Evolutionary conservation across 2,797 vertebrate genomes (phyloP).

Genomic region (Phrynocephalus forsythii): DNA sequence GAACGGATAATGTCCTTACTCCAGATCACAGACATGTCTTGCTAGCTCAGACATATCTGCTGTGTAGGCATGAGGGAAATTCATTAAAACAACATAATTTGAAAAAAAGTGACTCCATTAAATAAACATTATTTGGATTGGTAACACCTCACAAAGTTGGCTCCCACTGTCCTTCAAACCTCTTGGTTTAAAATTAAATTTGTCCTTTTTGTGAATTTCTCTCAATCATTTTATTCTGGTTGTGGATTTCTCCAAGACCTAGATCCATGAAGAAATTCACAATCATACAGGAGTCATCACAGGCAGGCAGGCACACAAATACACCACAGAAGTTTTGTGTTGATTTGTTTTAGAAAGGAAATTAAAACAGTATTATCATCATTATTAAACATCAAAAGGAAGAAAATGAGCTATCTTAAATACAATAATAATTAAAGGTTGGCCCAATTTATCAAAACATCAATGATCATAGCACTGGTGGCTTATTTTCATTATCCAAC

Average conservation of each 20-base stretch:
- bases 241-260: no score
- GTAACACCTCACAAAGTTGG: neutral
- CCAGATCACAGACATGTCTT: no score
- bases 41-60: neutral
- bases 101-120: neutral
- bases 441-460: neutral
- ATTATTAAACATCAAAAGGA: neutral
- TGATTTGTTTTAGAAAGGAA: neutral
- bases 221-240: no score
- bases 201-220: no score
- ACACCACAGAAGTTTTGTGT: no score
- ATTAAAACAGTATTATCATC: neutral
- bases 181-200: neutral
- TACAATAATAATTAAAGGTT: neutral
- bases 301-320: no score
- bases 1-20: neutral
- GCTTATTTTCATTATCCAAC: neutral
- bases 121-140: neutral
- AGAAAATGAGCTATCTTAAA: neutral
- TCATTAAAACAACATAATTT: neutral
- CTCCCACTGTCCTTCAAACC: neutral
- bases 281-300: no score
- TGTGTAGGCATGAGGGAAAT: neutral
- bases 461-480: neutral
- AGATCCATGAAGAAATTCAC: no score